Evolutionary conservation across 1,140 invertebrate species (phyloP).

Genomic region (Apocrypta bakeri): DNA sequence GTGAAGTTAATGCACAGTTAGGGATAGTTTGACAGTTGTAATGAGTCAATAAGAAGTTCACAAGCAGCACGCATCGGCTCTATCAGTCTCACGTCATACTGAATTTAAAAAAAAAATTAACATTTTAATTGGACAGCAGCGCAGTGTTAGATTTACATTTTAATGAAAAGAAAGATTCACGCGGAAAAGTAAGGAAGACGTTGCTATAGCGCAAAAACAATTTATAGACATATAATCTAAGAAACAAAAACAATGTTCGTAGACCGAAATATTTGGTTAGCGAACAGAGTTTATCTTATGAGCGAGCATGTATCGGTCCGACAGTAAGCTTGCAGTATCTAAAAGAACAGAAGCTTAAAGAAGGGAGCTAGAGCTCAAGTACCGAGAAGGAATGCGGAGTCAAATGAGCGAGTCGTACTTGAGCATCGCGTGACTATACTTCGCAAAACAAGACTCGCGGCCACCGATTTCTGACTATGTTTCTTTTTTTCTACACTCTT

Average conservation of each 20-base stretch:
- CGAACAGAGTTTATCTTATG: constrained; percentile 8
- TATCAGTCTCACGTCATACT: not conserved
- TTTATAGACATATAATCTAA: not conserved
- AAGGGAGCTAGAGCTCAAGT: constrained; percentile 7
- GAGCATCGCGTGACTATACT: constrained; percentile 40
- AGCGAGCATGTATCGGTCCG: not conserved
- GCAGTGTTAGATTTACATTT: constrained; percentile 33
- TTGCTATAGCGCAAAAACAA: not conserved
- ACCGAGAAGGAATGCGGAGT: not conserved
- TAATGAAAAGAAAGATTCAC: constrained; percentile 22
- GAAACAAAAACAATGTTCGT: not conserved
- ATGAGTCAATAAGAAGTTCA: constrained; percentile 23
- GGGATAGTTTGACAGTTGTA: not conserved
- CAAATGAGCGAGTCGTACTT: not conserved
- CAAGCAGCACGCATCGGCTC: constrained; percentile 21
- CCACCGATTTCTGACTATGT: not conserved
- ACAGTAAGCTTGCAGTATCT: not conserved
- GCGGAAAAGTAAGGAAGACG: not conserved
- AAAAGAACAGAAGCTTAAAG: not conserved
- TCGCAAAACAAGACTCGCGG: constrained; percentile 2
- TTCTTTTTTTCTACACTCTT: not conserved
- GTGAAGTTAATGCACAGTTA: not conserved
- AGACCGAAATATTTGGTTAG: not conserved
- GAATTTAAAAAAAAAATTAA: constrained; percentile 49
- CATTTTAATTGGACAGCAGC: constrained; percentile 49